phyloP scores from a whole-genome alignment of 2,797 vertebrate genomes.

The Gymnocypris eckloni region DNA sequence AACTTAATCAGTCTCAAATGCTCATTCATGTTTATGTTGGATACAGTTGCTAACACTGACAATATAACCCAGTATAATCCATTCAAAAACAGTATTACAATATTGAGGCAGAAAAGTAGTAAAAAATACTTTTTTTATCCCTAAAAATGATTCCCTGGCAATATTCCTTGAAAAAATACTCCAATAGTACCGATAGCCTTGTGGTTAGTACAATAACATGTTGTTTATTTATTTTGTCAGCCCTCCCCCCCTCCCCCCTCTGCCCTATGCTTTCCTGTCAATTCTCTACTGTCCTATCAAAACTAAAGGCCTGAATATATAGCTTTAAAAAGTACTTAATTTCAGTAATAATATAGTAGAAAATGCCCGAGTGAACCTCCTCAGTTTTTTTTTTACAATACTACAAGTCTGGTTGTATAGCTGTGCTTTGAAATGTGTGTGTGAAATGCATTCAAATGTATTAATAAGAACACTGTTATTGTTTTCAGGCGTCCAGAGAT shows the following conservation, averaged over 20 bases:
- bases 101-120: background rate
- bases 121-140: background rate
- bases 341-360: background rate
- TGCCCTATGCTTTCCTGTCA: no score
- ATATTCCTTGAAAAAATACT: background rate
- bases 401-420: background rate
- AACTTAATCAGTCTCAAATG: background rate
- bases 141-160: background rate
- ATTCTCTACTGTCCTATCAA: no score
- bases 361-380: background rate
- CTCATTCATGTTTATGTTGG: background rate
- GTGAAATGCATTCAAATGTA: background rate
- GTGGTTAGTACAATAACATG: background rate
- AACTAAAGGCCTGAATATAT: no score
- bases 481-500: conserved; percentile 87
- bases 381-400: background rate
- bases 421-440: background rate
- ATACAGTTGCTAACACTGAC: background rate
- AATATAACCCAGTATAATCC: background rate
- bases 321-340: background rate
- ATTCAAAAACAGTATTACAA: background rate
- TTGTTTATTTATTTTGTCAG: background rate
- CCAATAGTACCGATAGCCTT: background rate
- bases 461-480: conserved; percentile 34
- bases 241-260: no score